Conservation (phyloP, 1,140 invertebrate genomes). For the Sitobion miscanthi region DNA sequence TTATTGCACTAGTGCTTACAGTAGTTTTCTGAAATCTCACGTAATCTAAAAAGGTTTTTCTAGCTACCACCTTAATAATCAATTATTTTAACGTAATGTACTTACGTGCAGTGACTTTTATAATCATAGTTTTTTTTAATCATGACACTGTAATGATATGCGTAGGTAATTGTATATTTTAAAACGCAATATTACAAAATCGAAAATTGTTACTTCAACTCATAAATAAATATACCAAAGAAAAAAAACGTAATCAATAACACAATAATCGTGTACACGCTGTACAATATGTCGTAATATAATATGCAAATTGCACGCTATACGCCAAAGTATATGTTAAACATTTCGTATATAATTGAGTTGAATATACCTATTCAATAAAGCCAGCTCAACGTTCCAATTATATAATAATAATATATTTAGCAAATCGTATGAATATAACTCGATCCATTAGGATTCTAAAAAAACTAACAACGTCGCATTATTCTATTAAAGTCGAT, state of each 20-base stretch:
- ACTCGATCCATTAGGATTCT: not conserved
- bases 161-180: not conserved
- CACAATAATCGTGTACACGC: not conserved
- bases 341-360: not conserved
- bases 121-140: not conserved
- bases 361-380: not conserved
- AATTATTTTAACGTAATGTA: not conserved
- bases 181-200: not conserved
- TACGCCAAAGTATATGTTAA: not conserved
- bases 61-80: not conserved
- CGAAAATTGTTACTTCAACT: not conserved
- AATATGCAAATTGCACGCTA: constrained; percentile 5
- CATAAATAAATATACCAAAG: not conserved
- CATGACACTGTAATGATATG: not conserved
- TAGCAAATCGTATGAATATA: not conserved
- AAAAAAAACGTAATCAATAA: constrained; percentile 6
- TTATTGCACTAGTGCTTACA: not conserved
- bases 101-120: not conserved
- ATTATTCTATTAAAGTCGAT: not conserved
- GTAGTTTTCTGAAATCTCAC: not conserved
- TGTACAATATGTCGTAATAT: not conserved
- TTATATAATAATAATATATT: not conserved
- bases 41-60: not conserved
- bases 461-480: not conserved
- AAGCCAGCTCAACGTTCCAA: not conserved